phyloP scores from a whole-genome alignment of 2,888 invertebrate species.

The Troides helena region DNA sequence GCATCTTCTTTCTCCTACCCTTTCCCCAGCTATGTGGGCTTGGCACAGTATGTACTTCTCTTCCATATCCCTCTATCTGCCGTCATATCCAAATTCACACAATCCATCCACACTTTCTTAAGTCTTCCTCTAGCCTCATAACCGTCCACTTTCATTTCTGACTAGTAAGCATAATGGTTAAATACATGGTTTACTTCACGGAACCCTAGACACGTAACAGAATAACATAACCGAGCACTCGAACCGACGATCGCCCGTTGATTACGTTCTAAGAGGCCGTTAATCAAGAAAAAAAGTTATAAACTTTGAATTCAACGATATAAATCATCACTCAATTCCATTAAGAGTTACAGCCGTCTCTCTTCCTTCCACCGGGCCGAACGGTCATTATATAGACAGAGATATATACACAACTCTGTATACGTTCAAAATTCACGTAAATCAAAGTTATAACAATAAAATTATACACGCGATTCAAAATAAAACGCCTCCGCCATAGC shows the following conservation, averaged over 20 bases:
- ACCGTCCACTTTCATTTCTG: no score
- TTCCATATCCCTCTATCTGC: no score
- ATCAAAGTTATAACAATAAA: conserved; percentile 28
- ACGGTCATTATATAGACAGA: conserved; percentile 8
- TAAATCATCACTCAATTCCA: conserved; percentile 38
- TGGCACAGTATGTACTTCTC: no score
- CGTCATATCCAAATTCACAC: no score
- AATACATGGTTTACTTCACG: no score
- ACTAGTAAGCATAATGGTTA: no score
- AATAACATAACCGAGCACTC: conserved; percentile 4
- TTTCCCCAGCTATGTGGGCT: no score
- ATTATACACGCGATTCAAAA: conserved; percentile 26
- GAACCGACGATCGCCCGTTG: conserved; percentile 7
- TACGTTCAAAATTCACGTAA: conserved; percentile 5
- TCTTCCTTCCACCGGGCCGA: conserved; percentile 7
- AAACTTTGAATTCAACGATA: conserved; percentile 34
- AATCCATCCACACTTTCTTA: no score
- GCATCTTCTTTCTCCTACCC: no score
- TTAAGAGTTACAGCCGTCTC: conserved; percentile 32
- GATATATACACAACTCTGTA: conserved; percentile 10
- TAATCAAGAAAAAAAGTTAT: conserved; percentile 33
- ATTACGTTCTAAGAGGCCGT: conserved; percentile 9
- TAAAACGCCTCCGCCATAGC: conserved; percentile 20
- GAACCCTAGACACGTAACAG: conserved; percentile 7
- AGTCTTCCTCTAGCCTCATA: no score